Conservation (phyloP, 1,140 invertebrate species). For the Bombus pyrosoma region DNA sequence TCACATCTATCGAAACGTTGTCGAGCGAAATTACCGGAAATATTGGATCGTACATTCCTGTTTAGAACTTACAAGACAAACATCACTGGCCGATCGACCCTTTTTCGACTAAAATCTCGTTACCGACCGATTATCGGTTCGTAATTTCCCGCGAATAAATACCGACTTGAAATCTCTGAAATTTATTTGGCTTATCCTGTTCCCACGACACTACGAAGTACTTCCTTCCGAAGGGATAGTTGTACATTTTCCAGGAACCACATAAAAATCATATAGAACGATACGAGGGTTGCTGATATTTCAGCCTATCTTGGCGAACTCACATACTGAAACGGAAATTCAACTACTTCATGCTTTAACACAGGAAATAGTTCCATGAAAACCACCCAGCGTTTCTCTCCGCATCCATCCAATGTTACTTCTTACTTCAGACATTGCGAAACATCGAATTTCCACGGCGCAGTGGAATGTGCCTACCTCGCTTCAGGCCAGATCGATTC, state of each 20-base stretch:
- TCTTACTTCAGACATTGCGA: not conserved
- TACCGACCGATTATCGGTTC: not conserved
- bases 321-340: not conserved
- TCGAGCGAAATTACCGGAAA: conserved; percentile 21
- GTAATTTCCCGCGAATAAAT: not conserved
- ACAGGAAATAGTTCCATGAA: not conserved
- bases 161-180: not conserved
- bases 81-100: not conserved
- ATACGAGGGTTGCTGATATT: not conserved
- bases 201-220: not conserved
- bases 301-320: not conserved
- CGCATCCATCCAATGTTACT: not conserved
- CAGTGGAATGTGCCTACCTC: not conserved
- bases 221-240: not conserved
- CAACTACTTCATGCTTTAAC: not conserved
- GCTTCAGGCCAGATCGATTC: not conserved
- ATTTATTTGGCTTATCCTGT: not conserved
- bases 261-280: not conserved
- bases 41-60: not conserved
- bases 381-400: not conserved
- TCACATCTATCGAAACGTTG: conserved; percentile 2
- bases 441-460: not conserved
- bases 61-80: not conserved
- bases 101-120: no score
- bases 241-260: not conserved